phyloP scores from a whole-genome alignment of 2,888 invertebrate species.

The Parnassius apollo region DNA sequence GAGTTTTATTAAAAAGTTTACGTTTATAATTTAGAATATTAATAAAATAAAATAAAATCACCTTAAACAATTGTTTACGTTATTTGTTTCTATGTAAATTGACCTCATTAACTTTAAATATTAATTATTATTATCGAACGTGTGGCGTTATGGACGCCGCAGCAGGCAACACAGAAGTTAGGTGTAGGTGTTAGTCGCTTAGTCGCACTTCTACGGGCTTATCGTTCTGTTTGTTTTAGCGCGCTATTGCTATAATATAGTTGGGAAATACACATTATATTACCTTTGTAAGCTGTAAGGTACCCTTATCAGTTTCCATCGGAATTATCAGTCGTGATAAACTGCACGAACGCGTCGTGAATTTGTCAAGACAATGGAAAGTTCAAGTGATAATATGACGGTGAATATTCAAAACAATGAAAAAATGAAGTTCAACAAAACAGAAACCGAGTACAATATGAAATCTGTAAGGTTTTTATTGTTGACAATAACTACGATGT shows the following conservation, averaged over 20 bases:
- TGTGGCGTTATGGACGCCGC: conserved; percentile 2
- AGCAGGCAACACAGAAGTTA: conserved; percentile 2
- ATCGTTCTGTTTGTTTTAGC: conserved; percentile 17
- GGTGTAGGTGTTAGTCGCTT: conserved; percentile 22
- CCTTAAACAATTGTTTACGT: background rate
- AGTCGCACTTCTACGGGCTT: conserved; percentile 16
- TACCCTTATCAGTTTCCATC: conserved; percentile 49
- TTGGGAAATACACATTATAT: conserved; percentile 28
- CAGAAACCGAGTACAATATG: conserved; percentile 71
- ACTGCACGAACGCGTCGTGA: conserved; percentile 2
- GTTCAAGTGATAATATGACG: conserved; percentile 37
- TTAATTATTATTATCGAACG: conserved; percentile 24
- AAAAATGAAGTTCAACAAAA: conserved; percentile 61
- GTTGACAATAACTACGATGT: conserved; percentile 71
- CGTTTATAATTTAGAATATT: too few relatives aligned
- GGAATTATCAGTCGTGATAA: conserved; percentile 30
- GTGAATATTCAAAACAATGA: conserved; percentile 37
- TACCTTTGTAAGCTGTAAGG: conserved; percentile 29
- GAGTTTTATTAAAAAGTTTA: too few relatives aligned
- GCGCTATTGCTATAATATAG: conserved; percentile 6
- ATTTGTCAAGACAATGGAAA: conserved; percentile 9
- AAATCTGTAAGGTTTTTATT: conserved; percentile 71
- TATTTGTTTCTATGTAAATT: background rate
- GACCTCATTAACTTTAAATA: conserved; percentile 21
- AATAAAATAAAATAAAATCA: too few relatives aligned